A percentile compares a stretch with the other conserved stretches of the same genome.
phyloP scores from a whole-genome alignment of 2,888 invertebrate species.

The Drosophila emarginata region DNA sequence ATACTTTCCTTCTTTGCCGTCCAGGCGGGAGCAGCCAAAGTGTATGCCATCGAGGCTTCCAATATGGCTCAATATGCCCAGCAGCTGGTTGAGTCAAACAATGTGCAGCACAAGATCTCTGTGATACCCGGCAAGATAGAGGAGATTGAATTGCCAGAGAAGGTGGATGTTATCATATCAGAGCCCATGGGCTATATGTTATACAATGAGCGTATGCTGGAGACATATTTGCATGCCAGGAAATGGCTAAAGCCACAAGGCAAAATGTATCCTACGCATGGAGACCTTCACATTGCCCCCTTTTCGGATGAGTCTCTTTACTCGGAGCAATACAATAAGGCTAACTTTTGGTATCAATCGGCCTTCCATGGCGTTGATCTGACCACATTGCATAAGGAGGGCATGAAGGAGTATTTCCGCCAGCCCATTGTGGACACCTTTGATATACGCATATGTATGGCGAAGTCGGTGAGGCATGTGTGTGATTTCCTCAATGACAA shows the following conservation, averaged over 20 bases:
- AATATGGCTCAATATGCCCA: conserved; percentile 99
- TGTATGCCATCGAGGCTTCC: conserved; percentile 99
- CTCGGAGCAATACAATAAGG: conserved; percentile 99
- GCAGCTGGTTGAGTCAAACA: conserved; percentile 94
- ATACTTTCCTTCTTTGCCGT: conserved; percentile 99
- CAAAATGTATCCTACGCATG: conserved; percentile 98
- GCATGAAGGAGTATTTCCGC: conserved; percentile 98
- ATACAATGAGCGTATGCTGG: conserved; percentile 99
- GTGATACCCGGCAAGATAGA: conserved; percentile 99
- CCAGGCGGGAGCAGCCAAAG: conserved; percentile 97
- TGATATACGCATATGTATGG: conserved; percentile 98
- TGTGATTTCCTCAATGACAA: conserved; percentile 96
- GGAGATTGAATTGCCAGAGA: conserved; percentile 97
- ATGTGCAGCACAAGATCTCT: conserved; percentile 92
- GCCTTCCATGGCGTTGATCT: conserved; percentile 99
- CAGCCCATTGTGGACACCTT: conserved; percentile 99
- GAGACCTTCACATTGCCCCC: conserved; percentile 98
- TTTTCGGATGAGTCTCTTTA: conserved; percentile 98
- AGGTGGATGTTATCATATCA: conserved; percentile 98
- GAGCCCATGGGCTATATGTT: conserved; percentile 99
- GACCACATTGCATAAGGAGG: conserved; percentile 94
- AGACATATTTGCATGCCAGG: conserved; percentile 98
- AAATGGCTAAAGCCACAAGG: conserved; percentile 97
- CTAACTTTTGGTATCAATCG: conserved; percentile 99
- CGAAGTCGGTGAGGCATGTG: conserved; percentile 95